Evolutionary conservation across 37 sponge, comb jelly and placozoan species (phyloP).

Genomic region (Chondrilla cf. caribensis): DNA sequence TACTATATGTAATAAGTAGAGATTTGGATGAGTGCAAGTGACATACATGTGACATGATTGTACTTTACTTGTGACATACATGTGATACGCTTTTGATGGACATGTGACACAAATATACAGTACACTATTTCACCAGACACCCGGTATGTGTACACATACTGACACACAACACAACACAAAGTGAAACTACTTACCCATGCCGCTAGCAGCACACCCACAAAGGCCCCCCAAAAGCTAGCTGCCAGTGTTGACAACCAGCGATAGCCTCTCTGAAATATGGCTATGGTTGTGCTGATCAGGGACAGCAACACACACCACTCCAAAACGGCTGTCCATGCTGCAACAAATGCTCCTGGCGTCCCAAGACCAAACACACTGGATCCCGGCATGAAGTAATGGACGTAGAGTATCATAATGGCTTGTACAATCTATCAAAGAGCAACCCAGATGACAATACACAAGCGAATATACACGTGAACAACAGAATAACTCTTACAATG

Average conservation of each 20-base stretch:
- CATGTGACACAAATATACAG: too few relatives aligned
- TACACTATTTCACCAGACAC: too few relatives aligned
- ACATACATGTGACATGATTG: too few relatives aligned
- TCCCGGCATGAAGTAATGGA: not conserved
- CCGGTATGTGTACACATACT: too few relatives aligned
- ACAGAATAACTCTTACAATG: slow-evolving; percentile 7
- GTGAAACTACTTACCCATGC: not conserved
- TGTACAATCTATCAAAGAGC: not conserved
- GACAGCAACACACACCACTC: slow-evolving; percentile 2
- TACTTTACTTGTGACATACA: too few relatives aligned
- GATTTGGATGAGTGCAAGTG: too few relatives aligned
- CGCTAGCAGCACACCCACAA: not conserved
- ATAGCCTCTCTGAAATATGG: not conserved
- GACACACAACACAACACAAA: not conserved
- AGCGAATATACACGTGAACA: slow-evolving; percentile 22
- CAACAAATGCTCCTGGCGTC: not conserved
- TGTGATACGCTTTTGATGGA: too few relatives aligned
- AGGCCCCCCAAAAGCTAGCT: not conserved
- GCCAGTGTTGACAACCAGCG: not conserved
- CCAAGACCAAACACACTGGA: not conserved
- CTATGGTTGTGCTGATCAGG: not conserved
- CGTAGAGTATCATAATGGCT: not conserved
- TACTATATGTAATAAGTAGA: too few relatives aligned
- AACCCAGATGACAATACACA: not conserved
- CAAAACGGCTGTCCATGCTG: slow-evolving; percentile 4